Conservation (phyloP, 1,140 invertebrate species). For the Thrips palmi region DNA sequence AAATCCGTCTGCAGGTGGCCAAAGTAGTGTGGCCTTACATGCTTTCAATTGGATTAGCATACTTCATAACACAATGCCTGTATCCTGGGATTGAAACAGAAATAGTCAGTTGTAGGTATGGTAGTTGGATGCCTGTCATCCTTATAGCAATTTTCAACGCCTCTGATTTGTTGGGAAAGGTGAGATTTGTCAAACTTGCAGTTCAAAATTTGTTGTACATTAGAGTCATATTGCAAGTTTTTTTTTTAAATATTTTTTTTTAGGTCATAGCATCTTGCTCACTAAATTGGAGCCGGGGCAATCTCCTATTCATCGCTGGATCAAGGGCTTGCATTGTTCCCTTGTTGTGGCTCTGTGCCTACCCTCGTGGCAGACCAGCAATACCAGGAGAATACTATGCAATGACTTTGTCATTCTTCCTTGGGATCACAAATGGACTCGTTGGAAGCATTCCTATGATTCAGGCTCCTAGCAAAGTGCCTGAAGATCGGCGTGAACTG, state of each 20-base stretch:
- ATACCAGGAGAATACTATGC: conserved; percentile 43
- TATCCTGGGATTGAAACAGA: conserved; percentile 82
- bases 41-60: conserved; percentile 67
- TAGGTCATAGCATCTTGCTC: conserved; percentile 62
- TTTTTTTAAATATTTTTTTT: conserved; percentile 8
- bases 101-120: conserved; percentile 60
- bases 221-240: no score
- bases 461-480: conserved; percentile 62
- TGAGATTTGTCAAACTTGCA: conserved; percentile 20
- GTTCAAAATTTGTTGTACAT: no score
- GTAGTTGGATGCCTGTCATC: conserved; percentile 78
- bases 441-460: conserved; percentile 84
- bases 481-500: conserved; percentile 54
- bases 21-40: conserved; percentile 75
- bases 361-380: conserved; percentile 48
- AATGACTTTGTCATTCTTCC: conserved; percentile 44
- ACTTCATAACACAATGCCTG: conserved; percentile 70
- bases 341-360: conserved; percentile 56
- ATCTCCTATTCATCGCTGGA: conserved; percentile 49
- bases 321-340: conserved; percentile 56
- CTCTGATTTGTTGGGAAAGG: conserved; percentile 70
- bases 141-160: conserved; percentile 77
- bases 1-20: conserved; percentile 51
- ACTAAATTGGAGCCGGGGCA: conserved; percentile 57
- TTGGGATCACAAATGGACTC: conserved; percentile 72